Conservation (phyloP, 2,888 invertebrate genomes). For the Ferrisia virgata region DNA sequence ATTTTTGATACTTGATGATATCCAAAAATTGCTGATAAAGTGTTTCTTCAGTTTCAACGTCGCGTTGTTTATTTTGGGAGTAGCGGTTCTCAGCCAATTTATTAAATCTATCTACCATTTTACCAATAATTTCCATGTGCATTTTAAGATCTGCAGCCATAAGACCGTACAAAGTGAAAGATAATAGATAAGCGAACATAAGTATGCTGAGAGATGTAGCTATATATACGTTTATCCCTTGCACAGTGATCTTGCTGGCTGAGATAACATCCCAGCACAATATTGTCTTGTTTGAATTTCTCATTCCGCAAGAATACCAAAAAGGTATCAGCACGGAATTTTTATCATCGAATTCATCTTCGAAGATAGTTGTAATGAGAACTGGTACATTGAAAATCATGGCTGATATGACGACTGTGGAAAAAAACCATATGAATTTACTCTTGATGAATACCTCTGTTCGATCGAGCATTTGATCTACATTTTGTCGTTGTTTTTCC, state of each 20-base stretch:
- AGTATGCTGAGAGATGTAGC: background rate
- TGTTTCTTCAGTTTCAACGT: background rate
- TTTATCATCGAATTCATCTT: background rate
- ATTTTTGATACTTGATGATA: background rate
- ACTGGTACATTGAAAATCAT: background rate
- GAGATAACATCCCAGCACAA: too few species aligned
- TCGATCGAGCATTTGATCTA: background rate
- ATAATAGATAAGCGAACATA: background rate
- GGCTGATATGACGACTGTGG: background rate
- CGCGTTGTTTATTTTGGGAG: too few species aligned
- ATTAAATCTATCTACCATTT: background rate
- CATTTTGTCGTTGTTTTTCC: background rate
- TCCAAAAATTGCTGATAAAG: background rate
- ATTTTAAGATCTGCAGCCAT: background rate
- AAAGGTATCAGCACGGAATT: background rate
- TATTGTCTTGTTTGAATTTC: background rate
- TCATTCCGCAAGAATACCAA: background rate
- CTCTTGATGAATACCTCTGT: background rate
- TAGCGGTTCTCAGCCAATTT: background rate
- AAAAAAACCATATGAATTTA: background rate
- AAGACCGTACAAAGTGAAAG: background rate
- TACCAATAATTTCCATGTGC: background rate
- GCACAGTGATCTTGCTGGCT: too few species aligned
- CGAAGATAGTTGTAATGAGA: background rate
- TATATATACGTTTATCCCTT: background rate